Base-by-base conservation (phyloP, 2,888 invertebrate species). In the Synergus japonicus region DNA sequence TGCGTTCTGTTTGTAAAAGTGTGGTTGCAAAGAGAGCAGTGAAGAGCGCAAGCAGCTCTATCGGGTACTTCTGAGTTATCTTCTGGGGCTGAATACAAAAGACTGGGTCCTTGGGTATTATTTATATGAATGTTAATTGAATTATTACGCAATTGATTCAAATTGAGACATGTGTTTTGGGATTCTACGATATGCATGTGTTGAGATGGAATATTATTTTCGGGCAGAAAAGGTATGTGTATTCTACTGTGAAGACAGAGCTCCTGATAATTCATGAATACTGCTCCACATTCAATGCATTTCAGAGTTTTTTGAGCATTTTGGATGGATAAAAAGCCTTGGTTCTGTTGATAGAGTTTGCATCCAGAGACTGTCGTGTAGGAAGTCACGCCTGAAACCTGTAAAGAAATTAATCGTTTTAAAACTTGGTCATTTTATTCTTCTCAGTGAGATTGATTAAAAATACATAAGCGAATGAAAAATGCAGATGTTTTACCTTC, bases 171-270 rank as follows among this genome's bases (percentile, higher is more conserved):
- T 0, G 87, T 80, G 83, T 87, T 90, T 44, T 89, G 89, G 0
- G 91, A 87, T 66, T 92, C 91, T 0, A 90, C 88, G 4, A 91
- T 88, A 44, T 90, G 89, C 90, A 90, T 89, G 41, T 90, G 90
- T 12, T 89, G 89, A 49, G 89, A 79, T 0, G 89, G 87, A 37
- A 85, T 81, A 18, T 85, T 83, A 22, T 86, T 87, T 4, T 90
- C 89, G 49, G 87, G 88, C 15, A 88, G 82, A n/a, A 89, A 88
- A 1, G 90, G 88, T 10, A 88, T 76, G 46, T 92, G 91, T 0
- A 87, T 76, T 76, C 88, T 87, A 63, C 85, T 89, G 58, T 91
- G 90, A 7, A 87, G 69, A 37, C 86, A 89, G 0, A 91, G 84
- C 44, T 92, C 92, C 76, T 91, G 90, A 66, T 91, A 90, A 46